Evolutionary conservation across 2,113 vertebrate species (phyloP).

Genomic region (Paradoxurus hermaphroditus): DNA sequence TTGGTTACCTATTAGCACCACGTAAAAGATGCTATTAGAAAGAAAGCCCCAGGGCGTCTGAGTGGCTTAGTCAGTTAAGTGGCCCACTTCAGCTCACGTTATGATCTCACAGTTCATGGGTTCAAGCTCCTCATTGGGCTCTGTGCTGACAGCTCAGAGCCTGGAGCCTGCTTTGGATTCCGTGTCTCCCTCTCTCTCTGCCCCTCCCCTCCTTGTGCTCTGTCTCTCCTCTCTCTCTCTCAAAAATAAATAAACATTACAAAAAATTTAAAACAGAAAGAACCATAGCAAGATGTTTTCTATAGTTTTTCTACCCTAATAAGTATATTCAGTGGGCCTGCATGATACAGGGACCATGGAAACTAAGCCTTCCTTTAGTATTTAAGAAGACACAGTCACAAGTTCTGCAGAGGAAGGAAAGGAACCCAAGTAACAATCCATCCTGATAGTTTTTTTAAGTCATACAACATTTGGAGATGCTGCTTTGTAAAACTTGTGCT

Average conservation of each 20-base stretch:
- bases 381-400: not conserved
- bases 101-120: too few species aligned
- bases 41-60: not conserved
- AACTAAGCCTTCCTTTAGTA: not conserved
- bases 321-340: not conserved
- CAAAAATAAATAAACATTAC: too few species aligned
- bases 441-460: not conserved
- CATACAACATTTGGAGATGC: not conserved
- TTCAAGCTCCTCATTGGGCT: too few species aligned
- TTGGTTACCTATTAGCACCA: not conserved
- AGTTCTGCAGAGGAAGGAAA: not conserved
- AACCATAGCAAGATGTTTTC: not conserved
- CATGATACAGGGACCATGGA: not conserved
- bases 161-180: too few species aligned
- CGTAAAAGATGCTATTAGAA: not conserved
- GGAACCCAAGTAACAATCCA: not conserved
- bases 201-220: too few species aligned
- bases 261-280: too few species aligned
- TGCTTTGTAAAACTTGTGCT: not conserved
- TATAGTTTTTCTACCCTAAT: not conserved
- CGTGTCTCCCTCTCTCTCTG: too few species aligned
- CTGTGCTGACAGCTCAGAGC: too few species aligned
- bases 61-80: too few species aligned
- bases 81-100: too few species aligned
- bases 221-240: too few species aligned